A percentile compares a stretch with the other conserved stretches of the same genome.
Conservation (phyloP, 2,113 vertebrate species). For the Odocoileus virginianus region DNA sequence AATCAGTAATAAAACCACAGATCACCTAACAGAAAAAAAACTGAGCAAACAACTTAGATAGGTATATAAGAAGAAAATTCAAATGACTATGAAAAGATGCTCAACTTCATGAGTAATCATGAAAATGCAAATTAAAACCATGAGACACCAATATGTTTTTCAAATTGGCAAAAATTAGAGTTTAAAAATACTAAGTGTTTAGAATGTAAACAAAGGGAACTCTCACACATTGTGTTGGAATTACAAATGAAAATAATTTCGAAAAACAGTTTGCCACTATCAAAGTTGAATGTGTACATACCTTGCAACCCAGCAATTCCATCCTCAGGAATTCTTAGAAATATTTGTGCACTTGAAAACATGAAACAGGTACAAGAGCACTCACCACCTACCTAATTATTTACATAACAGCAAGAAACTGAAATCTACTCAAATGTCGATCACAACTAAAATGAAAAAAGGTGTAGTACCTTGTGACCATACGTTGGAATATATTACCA, state of each 20-base stretch:
- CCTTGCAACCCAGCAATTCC: not conserved
- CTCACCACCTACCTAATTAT: not conserved
- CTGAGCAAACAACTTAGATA: not conserved
- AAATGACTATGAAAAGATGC: not conserved
- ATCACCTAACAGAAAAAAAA: not conserved
- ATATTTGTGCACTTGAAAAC: not conserved
- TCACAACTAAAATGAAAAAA: constrained; percentile 31
- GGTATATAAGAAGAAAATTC: not conserved
- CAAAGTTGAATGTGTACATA: not conserved
- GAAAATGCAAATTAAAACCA: not conserved
- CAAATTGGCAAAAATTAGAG: not conserved
- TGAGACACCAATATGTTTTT: not conserved
- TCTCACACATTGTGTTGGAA: not conserved
- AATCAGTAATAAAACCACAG: not conserved
- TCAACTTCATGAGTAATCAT: not conserved
- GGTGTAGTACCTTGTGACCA: not conserved
- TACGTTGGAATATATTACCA: not conserved
- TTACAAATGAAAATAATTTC: constrained; percentile 17
- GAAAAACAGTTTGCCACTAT: not conserved
- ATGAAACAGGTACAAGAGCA: not conserved
- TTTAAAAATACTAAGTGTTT: not conserved
- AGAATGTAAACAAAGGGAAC: not conserved
- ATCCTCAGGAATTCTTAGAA: not conserved
- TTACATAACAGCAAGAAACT: not conserved
- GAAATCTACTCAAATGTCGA: constrained; percentile 11